Percentiles rank a stretch among this genome's conserved stretches.
Evolutionary conservation across 2,888 invertebrate species (phyloP).

Genomic region (Limnephilus rhombicus): DNA sequence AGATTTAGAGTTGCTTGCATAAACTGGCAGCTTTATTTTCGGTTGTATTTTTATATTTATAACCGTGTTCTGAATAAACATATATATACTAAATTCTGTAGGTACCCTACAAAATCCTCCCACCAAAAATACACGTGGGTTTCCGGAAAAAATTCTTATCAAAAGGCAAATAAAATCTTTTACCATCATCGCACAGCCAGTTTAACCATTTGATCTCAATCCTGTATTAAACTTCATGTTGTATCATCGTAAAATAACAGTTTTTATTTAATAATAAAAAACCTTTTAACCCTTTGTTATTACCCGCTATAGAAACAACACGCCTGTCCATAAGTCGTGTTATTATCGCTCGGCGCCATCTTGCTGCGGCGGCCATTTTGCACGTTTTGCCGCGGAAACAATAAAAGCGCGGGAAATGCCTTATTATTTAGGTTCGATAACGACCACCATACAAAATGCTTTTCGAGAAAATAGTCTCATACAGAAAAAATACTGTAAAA

Average conservation of each 20-base stretch:
- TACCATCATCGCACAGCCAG: background rate
- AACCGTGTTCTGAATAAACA: background rate
- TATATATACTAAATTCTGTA: background rate
- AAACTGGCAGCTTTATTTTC: no score
- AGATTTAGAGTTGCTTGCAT: no score
- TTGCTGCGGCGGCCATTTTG: slow-evolving; percentile 41
- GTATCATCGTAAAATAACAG: background rate
- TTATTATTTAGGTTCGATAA: slow-evolving; percentile 48
- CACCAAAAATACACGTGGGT: background rate
- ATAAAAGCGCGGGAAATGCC: slow-evolving; percentile 49
- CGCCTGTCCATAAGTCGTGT: slow-evolving; percentile 41
- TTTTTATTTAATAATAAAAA: slow-evolving; percentile 22
- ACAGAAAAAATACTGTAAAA: background rate
- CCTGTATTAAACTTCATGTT: background rate
- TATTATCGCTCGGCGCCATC: slow-evolving; percentile 44
- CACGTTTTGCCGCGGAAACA: slow-evolving; percentile 52
- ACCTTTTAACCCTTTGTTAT: slow-evolving; percentile 8
- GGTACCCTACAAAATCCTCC: background rate
- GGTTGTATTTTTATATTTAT: no score
- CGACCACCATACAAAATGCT: background rate
- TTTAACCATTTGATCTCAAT: background rate
- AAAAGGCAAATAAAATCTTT: background rate
- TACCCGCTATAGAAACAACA: slow-evolving; percentile 15
- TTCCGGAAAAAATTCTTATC: background rate
- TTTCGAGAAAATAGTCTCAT: background rate